Base-by-base conservation (phyloP, 2,113 vertebrate species). In the Callaeas wilsoni region DNA sequence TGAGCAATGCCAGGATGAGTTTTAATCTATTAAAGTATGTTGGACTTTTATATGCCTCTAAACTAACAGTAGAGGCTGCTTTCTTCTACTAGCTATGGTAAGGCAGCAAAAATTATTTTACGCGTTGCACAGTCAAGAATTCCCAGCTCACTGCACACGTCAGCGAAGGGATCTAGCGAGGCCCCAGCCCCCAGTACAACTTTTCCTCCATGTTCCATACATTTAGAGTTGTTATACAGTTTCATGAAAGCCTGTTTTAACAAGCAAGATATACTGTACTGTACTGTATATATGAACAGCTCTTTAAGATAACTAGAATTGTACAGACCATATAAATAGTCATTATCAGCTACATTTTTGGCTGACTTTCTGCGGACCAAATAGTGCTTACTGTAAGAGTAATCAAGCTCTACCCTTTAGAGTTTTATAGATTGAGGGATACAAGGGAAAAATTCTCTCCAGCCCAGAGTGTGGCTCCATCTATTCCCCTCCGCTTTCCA, bases 311-410 rank as follows among this genome's bases (percentile, higher is more conserved):
- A 94, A 89, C 94, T 91, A 57, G 85, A 90, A 91, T 92, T 92
- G 91, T 95, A 78, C 93, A 96, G 92, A 39, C 83, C 88, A 26
- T 90, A 94, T 96, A 97, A 96, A 96, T 94, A 97, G 93, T 93
- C 88, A 95, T 94, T 96, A 96, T 94, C 96, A 89, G 96, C 90
- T 84, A 93, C 96, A 94, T 97, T 95, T 96, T 97, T 96, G 96
- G 94, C 94, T 94, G 93, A 46, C 90, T 96, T 86, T 90, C 76
- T 93, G 88, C 0, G 16, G 68, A 30, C 79, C 85, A 84, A 94
- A 41, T 93, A 90, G 88, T 93, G 93, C 96, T 93, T 88, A 94
- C 92, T 93, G 92, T 81, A 84, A 82, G 90, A 92, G 60, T 89
- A 96, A 96, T 93, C 93, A 93, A 56, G 92, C 94, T 75, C 27